Percentiles rank a stretch among this genome's conserved stretches.
Evolutionary conservation across 2,797 vertebrate genomes (phyloP).

Genomic region (Notolepis coatsorum): DNA sequence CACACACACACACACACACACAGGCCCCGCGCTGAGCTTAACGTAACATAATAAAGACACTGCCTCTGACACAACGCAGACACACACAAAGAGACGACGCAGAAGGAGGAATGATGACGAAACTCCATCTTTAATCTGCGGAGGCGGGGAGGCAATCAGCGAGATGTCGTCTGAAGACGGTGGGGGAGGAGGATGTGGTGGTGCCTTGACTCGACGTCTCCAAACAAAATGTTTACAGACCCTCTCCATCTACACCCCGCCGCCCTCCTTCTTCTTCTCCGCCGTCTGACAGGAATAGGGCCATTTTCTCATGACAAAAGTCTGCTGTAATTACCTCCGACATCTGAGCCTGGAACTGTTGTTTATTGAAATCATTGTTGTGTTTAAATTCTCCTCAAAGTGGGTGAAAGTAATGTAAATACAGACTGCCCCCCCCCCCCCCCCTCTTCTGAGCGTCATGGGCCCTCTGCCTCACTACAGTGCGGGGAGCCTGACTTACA

Average conservation of each 20-base stretch:
- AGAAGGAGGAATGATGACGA: conserved; percentile 13
- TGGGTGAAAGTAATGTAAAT: conserved; percentile 52
- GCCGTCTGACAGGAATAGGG: conserved; percentile 34
- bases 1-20: conserved; percentile 6
- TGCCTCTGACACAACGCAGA: too few species aligned
- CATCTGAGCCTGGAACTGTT: conserved; percentile 49
- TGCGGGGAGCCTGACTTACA: conserved; percentile 35
- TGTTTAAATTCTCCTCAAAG: conserved; percentile 58
- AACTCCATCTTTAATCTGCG: neutral
- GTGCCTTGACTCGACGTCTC: conserved; percentile 27
- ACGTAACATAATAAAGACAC: neutral
- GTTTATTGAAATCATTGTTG: conserved; percentile 57
- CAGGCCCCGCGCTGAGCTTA: conserved; percentile 1
- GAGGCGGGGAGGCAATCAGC: conserved; percentile 18
- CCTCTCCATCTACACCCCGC: neutral
- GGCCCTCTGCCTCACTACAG: conserved; percentile 32
- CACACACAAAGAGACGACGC: conserved; percentile 13
- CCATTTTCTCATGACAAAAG: conserved; percentile 35
- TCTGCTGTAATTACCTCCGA: conserved; percentile 57
- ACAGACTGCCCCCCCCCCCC: conserved; percentile 19
- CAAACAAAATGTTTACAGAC: conserved; percentile 54
- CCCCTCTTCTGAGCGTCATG: conserved; percentile 13
- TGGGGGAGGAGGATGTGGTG: conserved; percentile 13
- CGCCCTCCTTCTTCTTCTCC: conserved; percentile 35
- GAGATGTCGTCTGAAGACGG: conserved; percentile 11